Evolutionary conservation across 2,797 vertebrate genomes (phyloP).

Genomic region (Diglossa cyanea): DNA sequence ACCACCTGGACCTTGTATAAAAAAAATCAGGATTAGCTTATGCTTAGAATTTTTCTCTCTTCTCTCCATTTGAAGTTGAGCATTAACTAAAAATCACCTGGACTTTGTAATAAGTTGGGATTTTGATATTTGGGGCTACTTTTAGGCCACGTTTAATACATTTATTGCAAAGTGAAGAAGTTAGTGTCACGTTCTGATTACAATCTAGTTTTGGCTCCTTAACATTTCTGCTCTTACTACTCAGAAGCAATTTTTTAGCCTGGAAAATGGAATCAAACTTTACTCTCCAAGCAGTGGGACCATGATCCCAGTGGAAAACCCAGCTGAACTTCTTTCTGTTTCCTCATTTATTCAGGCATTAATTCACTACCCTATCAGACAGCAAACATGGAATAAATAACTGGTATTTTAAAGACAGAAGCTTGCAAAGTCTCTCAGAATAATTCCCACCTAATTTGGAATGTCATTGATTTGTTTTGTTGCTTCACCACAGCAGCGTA

Average conservation of each 20-base stretch:
- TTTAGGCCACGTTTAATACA: not conserved
- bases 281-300: not conserved
- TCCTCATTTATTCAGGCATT: not conserved
- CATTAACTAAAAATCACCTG: not conserved
- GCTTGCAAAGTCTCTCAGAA: not conserved
- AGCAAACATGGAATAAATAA: not conserved
- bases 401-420: not conserved
- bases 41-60: not conserved
- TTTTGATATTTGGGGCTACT: not conserved
- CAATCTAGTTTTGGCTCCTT: not conserved
- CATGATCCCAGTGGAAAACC: not conserved
- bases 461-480: not conserved
- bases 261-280: not conserved
- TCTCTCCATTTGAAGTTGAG: not conserved
- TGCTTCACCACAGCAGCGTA: accelerated
- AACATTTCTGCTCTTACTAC: not conserved
- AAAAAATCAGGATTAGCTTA: not conserved
- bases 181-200: not conserved
- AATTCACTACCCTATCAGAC: not conserved
- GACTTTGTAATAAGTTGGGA: not conserved
- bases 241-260: not conserved
- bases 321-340: not conserved
- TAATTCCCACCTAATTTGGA: not conserved
- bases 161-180: not conserved
- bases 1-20: accelerated